A percentile compares a stretch with the other conserved stretches of the same genome.
These are phyloP conservation scores for Periophthalmus magnuspinnatus DNA, from an alignment of 2,797 vertebrate species.

Conservation along the genomic window DNA sequence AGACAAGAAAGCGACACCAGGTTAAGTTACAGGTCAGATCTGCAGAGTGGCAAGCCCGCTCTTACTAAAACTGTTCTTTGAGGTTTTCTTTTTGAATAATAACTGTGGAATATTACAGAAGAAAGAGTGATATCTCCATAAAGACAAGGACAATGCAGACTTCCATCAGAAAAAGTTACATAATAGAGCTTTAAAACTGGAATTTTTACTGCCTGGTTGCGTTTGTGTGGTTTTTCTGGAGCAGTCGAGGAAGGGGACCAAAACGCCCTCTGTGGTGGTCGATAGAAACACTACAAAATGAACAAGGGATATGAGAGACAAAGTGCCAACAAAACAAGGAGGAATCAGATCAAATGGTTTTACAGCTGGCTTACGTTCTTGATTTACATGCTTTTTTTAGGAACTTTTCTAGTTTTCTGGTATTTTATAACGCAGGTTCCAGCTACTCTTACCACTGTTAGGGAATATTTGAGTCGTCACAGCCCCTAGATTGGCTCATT, in stretches of 20 bases:
- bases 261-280: neutral
- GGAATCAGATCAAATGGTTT: neutral
- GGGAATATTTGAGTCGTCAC: slow-evolving; percentile 6
- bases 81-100: too few relatives aligned
- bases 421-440: slow-evolving; percentile 21
- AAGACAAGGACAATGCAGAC: too few relatives aligned
- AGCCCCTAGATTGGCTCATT: slow-evolving; percentile 18
- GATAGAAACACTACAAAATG: slow-evolving; percentile 18
- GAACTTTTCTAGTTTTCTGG: slow-evolving; percentile 17
- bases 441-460: slow-evolving; percentile 20
- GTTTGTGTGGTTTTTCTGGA: slow-evolving; percentile 7
- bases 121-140: too few relatives aligned
- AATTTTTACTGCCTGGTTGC: neutral
- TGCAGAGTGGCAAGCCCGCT: too few relatives aligned
- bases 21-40: too few relatives aligned
- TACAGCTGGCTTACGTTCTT: neutral
- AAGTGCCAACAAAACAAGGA: slow-evolving; percentile 15
- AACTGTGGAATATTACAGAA: too few relatives aligned
- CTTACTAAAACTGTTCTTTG: too few relatives aligned
- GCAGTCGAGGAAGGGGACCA: slow-evolving; percentile 7
- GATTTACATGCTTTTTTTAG: neutral
- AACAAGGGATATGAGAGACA: slow-evolving; percentile 19
- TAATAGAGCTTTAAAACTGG: neutral
- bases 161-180: neutral
- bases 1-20: too few relatives aligned